Evolutionary conservation across 1,140 invertebrate genomes (phyloP), one percentile per base, ranked within the genome.

Genomic region (Apocrypta bakeri): DNA sequence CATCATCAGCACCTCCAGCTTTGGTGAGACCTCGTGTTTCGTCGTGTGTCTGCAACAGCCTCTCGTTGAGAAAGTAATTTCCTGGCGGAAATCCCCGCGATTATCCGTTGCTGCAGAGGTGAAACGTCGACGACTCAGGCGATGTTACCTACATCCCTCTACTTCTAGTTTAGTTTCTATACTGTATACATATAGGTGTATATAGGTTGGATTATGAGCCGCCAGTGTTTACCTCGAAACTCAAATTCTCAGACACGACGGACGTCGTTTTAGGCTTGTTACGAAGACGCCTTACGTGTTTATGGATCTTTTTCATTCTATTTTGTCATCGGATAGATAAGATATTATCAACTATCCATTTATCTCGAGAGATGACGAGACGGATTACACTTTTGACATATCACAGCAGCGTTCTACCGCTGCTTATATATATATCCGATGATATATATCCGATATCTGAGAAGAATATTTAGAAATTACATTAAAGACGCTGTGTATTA

Each of bases 41-140:
- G 24, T n/a, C 27, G 17, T 56, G 48, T 21, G 4, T n/a, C n/a
- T n/a, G 21, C 48, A 56, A 4, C 48, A 56, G 48, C 21, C 21
- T n/a, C 86, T 86, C 83, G 83, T 85, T 87, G 86, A 81, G 86
- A 87, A 87, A 87, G 86, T 87, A 87, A 86, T 87, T 87, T 87
- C 86, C 86, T 87, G 81, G 64, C 85, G 86, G 86, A 87, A 87
- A 87, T 87, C 86, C 85, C 82, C 61, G 82, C 85, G 86, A 87
- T 87, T 86, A 87, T 87, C 86, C 83, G 68, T 84, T 83, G 48
- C 33, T 56, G 42, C 31, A 29, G 64, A 17, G 37, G 61, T 85
- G 83, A 85, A 84, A 85, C 83, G 85, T 83, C 85, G 83, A 84
- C 83, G 84, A 84, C 80, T 83, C 71, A 7, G 42, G 4, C 25